phyloP scores from a whole-genome alignment of 64 coral and sea anemone genomes.

The Cladopsammia gracilis region DNA sequence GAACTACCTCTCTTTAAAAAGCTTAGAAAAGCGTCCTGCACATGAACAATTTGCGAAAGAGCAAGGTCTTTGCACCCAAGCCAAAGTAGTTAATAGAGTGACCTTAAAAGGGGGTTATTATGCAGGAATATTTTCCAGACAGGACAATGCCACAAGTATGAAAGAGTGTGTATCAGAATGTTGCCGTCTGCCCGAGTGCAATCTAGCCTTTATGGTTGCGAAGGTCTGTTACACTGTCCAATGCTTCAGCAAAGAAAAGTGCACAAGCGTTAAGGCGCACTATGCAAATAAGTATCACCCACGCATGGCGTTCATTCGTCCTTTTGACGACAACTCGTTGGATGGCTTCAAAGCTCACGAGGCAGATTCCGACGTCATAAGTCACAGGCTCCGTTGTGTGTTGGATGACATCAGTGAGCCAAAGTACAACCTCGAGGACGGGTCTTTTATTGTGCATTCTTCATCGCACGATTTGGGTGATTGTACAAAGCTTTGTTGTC shows the following conservation, averaged over 20 bases:
- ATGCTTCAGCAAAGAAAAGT: slow-evolving; percentile 56
- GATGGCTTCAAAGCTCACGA: neutral
- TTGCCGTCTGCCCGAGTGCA: slow-evolving; percentile 4
- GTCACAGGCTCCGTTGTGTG: neutral
- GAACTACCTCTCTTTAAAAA: neutral
- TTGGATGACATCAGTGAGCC: slow-evolving; percentile 18
- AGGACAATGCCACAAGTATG: neutral
- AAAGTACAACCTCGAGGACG: neutral
- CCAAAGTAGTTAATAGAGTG: neutral
- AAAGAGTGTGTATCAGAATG: slow-evolving; percentile 1
- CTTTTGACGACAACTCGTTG: neutral
- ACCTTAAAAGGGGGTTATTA: slow-evolving; percentile 36
- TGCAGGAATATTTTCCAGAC: slow-evolving; percentile 24
- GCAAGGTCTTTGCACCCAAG: neutral
- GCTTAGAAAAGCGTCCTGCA: neutral
- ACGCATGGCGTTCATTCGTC: slow-evolving; percentile 23
- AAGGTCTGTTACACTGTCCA: slow-evolving; percentile 22
- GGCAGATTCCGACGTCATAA: neutral
- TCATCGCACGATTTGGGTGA: slow-evolving; percentile 29
- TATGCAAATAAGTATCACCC: slow-evolving; percentile 65
- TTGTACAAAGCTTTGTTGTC: slow-evolving; percentile 42
- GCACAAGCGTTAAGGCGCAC: slow-evolving; percentile 38
- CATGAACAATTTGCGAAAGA: neutral
- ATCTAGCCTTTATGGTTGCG: slow-evolving; percentile 24
- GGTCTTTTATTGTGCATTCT: neutral